phyloP scores from a whole-genome alignment of 2,113 vertebrate species.

The Eptatretus burgeri region DNA sequence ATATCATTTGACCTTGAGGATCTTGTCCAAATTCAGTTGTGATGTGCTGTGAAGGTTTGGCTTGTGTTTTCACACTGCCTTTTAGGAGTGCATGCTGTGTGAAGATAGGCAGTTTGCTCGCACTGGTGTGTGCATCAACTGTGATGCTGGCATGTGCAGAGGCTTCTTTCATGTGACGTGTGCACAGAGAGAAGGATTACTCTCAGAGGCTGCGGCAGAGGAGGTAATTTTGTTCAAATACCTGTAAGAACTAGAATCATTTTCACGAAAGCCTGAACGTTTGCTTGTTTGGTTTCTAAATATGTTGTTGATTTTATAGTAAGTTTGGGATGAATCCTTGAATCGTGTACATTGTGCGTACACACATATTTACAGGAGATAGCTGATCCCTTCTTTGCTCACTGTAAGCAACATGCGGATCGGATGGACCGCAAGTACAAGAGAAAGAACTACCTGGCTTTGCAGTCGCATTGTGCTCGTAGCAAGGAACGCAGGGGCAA shows the following conservation, averaged over 20 bases:
- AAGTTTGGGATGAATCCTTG: background rate
- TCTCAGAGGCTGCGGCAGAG: slow-evolving; percentile 87
- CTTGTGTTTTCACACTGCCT: slow-evolving; percentile 9
- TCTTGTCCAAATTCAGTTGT: no score
- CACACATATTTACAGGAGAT: slow-evolving; percentile 36
- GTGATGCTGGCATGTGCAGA: slow-evolving; percentile 91
- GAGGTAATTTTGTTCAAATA: slow-evolving; percentile 26
- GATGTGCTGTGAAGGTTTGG: background rate
- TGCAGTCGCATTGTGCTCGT: slow-evolving; percentile 92
- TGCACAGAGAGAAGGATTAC: slow-evolving; percentile 74
- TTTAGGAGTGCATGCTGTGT: slow-evolving; percentile 71
- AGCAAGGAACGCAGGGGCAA: background rate
- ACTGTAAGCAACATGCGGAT: slow-evolving; percentile 96
- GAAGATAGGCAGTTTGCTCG: slow-evolving; percentile 78
- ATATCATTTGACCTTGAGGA: no score
- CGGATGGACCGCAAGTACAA: slow-evolving; percentile 98
- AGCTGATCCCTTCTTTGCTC: slow-evolving; percentile 97
- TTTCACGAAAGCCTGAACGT: background rate
- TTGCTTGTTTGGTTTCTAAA: background rate
- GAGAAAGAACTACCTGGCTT: slow-evolving; percentile 88
- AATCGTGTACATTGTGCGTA: no score
- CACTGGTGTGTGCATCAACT: slow-evolving; percentile 91
- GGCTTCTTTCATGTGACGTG: slow-evolving; percentile 94
- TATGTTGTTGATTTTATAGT: background rate
- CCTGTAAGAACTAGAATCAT: background rate